Evolutionary conservation across 2,113 vertebrate species (phyloP).

Genomic region (Cavia aperea): DNA sequence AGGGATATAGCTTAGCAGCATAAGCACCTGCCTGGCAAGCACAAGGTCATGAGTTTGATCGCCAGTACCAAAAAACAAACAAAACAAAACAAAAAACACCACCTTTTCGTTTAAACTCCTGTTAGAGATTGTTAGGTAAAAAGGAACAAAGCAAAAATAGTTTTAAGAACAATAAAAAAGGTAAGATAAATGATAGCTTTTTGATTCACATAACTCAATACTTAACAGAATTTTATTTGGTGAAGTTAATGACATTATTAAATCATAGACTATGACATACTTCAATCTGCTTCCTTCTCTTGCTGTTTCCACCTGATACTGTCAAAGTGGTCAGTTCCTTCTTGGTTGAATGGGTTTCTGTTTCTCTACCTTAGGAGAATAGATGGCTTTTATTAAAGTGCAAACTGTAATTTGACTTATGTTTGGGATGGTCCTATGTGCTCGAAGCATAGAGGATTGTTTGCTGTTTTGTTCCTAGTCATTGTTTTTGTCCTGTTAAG

Average conservation of each 20-base stretch:
- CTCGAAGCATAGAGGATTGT: not conserved
- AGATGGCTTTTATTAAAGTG: not conserved
- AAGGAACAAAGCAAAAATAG: conserved; percentile 17
- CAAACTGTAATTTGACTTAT: not conserved
- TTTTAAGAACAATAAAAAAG: not conserved
- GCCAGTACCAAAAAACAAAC: too few relatives aligned
- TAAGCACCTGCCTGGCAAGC: too few relatives aligned
- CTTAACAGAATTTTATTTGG: conserved; percentile 1
- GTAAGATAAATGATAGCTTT: conserved; percentile 4
- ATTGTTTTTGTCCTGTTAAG: not conserved
- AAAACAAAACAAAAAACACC: too few relatives aligned
- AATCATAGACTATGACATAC: not conserved
- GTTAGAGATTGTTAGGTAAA: not conserved
- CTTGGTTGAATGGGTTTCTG: not conserved
- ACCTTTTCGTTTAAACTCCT: not conserved
- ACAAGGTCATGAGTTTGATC: too few relatives aligned
- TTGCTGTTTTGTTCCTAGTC: not conserved
- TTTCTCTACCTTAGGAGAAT: not conserved
- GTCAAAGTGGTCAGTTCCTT: not conserved
- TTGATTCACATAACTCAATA: not conserved
- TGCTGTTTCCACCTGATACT: not conserved
- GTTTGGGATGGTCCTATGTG: not conserved
- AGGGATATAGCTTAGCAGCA: too few relatives aligned
- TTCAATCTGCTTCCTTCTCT: not conserved
- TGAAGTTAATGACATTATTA: not conserved